Evolutionary conservation across 2,888 invertebrate species (phyloP).

Genomic region (Rapana venosa): DNA sequence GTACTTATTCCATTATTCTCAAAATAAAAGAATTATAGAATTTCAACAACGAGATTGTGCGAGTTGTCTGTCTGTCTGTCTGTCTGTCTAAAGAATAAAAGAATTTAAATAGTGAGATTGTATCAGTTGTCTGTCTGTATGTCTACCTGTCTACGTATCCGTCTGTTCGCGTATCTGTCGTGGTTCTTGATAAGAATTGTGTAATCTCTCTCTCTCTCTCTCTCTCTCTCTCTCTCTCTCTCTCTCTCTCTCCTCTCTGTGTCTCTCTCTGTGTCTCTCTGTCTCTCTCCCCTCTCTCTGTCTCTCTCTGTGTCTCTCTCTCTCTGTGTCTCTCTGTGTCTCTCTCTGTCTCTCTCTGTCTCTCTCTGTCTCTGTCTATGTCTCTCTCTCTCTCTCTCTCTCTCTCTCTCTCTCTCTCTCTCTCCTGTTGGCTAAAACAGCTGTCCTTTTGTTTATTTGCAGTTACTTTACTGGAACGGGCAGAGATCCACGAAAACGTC

Average conservation of each 20-base stretch:
- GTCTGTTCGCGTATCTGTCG: too few species aligned
- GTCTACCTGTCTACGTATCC: too few species aligned
- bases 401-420: constrained; percentile 22
- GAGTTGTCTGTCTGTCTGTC: too few species aligned
- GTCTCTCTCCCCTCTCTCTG: neutral
- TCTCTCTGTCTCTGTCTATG: neutral
- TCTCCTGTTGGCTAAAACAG: neutral
- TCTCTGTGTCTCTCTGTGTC: neutral
- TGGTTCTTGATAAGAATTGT: too few species aligned
- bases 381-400: neutral
- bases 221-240: neutral
- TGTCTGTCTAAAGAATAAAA: too few species aligned
- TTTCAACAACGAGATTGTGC: too few species aligned
- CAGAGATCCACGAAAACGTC: constrained; percentile 90
- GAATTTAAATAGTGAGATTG: too few species aligned
- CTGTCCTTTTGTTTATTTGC: constrained; percentile 52
- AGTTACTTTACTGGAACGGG: constrained; percentile 94
- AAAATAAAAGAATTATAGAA: too few species aligned
- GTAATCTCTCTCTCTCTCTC: neutral
- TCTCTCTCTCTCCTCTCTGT: too few species aligned
- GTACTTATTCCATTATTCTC: too few species aligned
- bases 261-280: neutral
- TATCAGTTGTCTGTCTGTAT: neutral
- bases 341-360: neutral
- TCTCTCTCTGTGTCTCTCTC: neutral